Base-by-base conservation (phyloP, 1,140 invertebrate species). In the Anthonomus grandis region DNA sequence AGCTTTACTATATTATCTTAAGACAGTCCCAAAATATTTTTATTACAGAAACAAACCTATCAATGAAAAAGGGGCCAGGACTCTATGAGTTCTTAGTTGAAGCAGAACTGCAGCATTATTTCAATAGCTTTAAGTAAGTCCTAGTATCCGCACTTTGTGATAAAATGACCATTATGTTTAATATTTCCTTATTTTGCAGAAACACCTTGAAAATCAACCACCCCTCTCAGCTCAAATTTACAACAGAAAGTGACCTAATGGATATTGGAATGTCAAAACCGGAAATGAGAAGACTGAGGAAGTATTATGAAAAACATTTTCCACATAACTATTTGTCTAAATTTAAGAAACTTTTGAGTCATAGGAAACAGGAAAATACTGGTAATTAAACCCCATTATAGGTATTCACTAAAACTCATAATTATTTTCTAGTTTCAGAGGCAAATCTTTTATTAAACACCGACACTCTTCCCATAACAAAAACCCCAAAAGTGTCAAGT, bases 171-270 rank as follows among this genome's bases (percentile, higher is more conserved):
- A 39, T n/a, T 39, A n/a, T 39, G 15, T 41, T 53, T 39, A 38
- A 12, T 19, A 19, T 45, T 49, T 21, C 39, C 10, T 39, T 31
- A 34, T 53, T 53, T 51, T 60, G 45, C 63, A 64, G 90, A 79
- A 79, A 82, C 68, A 82, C 86, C 67, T 74, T 89, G 62, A 89
- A 89, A 75, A 83, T 93, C 42, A 86, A 86, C 68, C 91, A 87
- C 75, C 86, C 94, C n/a, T 86, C 90, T 18, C 95, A 99, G 74
- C 77, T 99, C n/a, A 97, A 97, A 74, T 97, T 94, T 81, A 93
- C 96, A 4, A 86, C 89, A 1, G 93, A 96, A 64, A 90, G 94
- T 59, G 96, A 99, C 75, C 77, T 98, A 22, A 76, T 81, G 27
- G 86, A 89, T 53, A 88, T 99, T 65, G 95, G 95, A 4, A 91